A percentile compares a stretch with the other conserved stretches of the same genome.
Evolutionary conservation across 1,140 invertebrate genomes (phyloP).

Genomic region (Leptinotarsa lineolata): DNA sequence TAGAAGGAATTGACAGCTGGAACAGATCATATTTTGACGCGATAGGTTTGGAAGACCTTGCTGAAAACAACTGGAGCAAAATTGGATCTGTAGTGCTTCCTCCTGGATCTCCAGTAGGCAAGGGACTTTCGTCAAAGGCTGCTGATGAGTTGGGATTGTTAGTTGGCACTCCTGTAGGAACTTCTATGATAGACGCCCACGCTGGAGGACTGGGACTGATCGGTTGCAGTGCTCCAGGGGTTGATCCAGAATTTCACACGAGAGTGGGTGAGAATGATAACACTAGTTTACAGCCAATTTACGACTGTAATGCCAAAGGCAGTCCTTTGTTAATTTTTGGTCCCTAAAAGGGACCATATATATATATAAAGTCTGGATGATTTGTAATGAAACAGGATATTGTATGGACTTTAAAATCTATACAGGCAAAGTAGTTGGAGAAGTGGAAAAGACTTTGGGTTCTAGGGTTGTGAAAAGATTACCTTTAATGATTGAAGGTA

Average conservation of each 20-base stretch:
- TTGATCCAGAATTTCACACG: slow-evolving; percentile 62
- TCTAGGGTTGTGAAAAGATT: not conserved
- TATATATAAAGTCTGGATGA: no score
- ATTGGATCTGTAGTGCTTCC: slow-evolving; percentile 74
- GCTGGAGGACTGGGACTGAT: slow-evolving; percentile 88
- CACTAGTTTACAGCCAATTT: no score
- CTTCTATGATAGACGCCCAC: slow-evolving; percentile 94
- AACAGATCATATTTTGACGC: slow-evolving; percentile 72
- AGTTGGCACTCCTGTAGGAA: slow-evolving; percentile 75
- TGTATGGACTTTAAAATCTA: no score
- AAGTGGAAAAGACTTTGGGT: no score
- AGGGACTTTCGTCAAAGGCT: slow-evolving; percentile 66
- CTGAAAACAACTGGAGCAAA: slow-evolving; percentile 69
- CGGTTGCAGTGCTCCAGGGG: slow-evolving; percentile 64
- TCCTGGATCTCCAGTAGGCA: slow-evolving; percentile 75
- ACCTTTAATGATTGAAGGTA: slow-evolving; percentile 14
- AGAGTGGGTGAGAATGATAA: slow-evolving; percentile 62
- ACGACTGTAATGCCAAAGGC: no score
- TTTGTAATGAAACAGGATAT: no score
- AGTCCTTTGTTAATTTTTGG: no score
- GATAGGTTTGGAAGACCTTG: slow-evolving; percentile 79
- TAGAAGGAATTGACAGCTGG: slow-evolving; percentile 69
- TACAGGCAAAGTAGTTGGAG: no score
- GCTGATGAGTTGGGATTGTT: slow-evolving; percentile 73
- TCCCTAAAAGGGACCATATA: no score